Evolutionary conservation across 2,113 vertebrate genomes (phyloP).

Genomic region (Laticauda colubrina): DNA sequence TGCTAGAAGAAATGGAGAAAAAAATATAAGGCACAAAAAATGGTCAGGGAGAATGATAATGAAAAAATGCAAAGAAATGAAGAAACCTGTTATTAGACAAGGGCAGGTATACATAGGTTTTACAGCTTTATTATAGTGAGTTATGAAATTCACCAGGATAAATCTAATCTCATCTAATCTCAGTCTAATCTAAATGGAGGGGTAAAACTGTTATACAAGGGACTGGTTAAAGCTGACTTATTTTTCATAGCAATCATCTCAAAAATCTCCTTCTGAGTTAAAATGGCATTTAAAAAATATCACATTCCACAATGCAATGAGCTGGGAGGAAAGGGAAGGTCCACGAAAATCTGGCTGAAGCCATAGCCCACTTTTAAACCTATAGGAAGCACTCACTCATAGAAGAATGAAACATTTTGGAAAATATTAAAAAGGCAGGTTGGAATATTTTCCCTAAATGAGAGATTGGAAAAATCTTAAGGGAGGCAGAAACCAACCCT

Average conservation of each 20-base stretch:
- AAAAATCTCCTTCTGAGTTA: background rate
- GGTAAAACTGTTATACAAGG: background rate
- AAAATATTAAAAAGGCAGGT: too few relatives aligned
- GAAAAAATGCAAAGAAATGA: background rate
- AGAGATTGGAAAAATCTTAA: too few relatives aligned
- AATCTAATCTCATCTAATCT: background rate
- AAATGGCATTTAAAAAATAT: background rate
- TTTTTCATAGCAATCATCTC: background rate
- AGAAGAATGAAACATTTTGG: too few relatives aligned
- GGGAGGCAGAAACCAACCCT: too few relatives aligned
- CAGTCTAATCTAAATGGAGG: background rate
- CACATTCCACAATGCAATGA: background rate
- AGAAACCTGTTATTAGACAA: background rate
- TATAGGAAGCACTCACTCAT: too few relatives aligned
- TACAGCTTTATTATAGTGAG: background rate
- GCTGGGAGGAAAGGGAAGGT: background rate
- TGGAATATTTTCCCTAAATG: too few relatives aligned
- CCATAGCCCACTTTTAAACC: background rate
- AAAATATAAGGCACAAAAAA: background rate
- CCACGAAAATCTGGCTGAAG: background rate
- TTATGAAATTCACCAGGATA: background rate
- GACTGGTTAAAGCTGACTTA: background rate
- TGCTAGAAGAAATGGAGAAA: background rate
- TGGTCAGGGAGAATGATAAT: background rate
- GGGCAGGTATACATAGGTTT: background rate